These are phyloP conservation scores for Vidua chalybeata DNA, from an alignment of 2,113 vertebrate genomes.

Conservation along the genomic window DNA sequence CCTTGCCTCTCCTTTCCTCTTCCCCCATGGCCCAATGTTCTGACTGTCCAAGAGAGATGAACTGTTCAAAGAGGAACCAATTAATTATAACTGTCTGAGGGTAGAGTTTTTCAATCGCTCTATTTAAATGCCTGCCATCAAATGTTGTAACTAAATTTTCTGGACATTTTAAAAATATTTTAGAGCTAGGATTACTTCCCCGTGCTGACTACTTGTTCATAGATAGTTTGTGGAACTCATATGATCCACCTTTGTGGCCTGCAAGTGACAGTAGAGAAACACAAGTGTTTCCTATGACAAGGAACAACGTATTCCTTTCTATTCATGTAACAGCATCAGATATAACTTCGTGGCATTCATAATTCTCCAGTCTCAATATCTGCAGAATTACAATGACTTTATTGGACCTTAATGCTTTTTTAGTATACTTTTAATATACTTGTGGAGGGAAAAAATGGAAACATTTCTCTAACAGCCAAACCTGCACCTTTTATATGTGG, in stretches of 20 bases:
- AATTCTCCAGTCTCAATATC: background rate
- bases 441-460: background rate
- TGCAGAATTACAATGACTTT: background rate
- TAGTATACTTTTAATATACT: background rate
- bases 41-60: background rate
- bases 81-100: background rate
- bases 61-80: background rate
- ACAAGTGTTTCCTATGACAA: background rate
- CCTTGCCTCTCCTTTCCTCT: background rate
- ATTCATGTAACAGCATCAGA: background rate
- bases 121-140: background rate
- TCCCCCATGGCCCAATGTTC: fast-evolving
- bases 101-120: background rate
- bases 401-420: background rate
- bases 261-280: fast-evolving
- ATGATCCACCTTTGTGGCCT: background rate
- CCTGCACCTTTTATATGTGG: background rate
- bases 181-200: background rate
- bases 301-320: background rate
- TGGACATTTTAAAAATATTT: background rate
- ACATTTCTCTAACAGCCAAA: background rate
- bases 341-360: background rate
- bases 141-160: background rate
- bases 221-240: background rate
- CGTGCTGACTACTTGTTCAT: background rate